Base-by-base conservation (phyloP, 2,113 vertebrate genomes). In the Dasyprocta punctata region DNA sequence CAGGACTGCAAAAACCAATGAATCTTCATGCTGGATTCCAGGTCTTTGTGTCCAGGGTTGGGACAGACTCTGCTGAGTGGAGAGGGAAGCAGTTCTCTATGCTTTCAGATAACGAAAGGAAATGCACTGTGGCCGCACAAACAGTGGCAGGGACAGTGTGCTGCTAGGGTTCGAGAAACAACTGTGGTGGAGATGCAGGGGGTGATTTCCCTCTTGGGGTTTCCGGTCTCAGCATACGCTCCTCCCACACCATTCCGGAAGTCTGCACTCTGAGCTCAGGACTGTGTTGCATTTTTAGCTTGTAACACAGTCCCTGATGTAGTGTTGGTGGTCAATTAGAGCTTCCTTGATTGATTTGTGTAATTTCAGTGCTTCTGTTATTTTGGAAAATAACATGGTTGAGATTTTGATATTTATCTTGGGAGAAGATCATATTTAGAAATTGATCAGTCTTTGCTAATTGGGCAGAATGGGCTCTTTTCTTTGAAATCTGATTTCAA, bases 361-460 rank as follows among this genome's bases (percentile, higher is more conserved):
- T 94, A 81, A 91, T 81, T 95, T 90, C 80, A 95, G 82, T 71
- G 63, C 77, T 77, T 84, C 69, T 26, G 61, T 89, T 63, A 88
- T 75, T 73, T 58, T 49, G 49, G 54, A 67, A 95, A 75, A 95
- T 87, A 44, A 82, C 69, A 10, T 44, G 63, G 87, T 26, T 36
- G 85, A 95, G 77, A 85, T 61, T 85, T 90, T 94, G 90, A 90
- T 96, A 95, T 87, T 95, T 97, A 95, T 90, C 89, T 58, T 80
- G 69, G 58, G 61, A 93, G 82, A 41, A 77, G 81, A 90, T 85
- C 86, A 30, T 97, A 81, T 96, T 96, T 95, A 81, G 67, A 95
- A 95, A 96, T 95, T 87, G 98, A 97, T 95, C 75, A 7, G 11
- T 80, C 87, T 97, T 92, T 94, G 92, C 91, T 96, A 97, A 97